phyloP scores from a whole-genome alignment of 2,797 vertebrate genomes.

The Melanotaenia trifasciata region DNA sequence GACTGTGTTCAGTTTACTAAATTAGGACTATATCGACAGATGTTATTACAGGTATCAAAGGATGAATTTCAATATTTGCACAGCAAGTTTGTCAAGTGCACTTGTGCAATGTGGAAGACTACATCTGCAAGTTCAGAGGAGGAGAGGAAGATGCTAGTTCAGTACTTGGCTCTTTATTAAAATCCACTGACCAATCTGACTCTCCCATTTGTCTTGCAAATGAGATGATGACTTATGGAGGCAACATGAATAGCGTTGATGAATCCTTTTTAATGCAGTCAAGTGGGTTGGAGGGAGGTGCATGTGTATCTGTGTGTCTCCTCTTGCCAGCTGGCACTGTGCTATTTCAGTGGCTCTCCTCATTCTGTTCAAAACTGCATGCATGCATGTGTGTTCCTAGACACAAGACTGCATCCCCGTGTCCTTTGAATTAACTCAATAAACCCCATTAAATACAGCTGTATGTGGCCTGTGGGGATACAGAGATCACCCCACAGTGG shows the following conservation, averaged over 20 bases:
- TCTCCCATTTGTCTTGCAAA: slow-evolving; percentile 81
- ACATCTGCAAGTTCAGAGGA: slow-evolving; percentile 23
- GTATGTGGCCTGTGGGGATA: slow-evolving; percentile 70
- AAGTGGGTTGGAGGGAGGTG: slow-evolving; percentile 70
- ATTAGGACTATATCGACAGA: neutral
- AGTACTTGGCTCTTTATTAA: slow-evolving; percentile 64
- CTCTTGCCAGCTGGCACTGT: slow-evolving; percentile 71
- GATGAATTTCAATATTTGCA: slow-evolving; percentile 9
- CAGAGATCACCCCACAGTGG: slow-evolving; percentile 61
- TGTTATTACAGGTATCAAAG: neutral
- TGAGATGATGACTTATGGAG: slow-evolving; percentile 79
- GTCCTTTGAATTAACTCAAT: slow-evolving; percentile 68
- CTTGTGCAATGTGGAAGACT: slow-evolving; percentile 7
- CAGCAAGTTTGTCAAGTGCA: neutral
- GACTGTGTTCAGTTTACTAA: neutral
- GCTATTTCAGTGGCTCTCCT: slow-evolving; percentile 67
- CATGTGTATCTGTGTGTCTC: slow-evolving; percentile 46
- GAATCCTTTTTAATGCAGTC: slow-evolving; percentile 79
- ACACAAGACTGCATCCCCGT: slow-evolving; percentile 40
- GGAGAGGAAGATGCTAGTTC: slow-evolving; percentile 24
- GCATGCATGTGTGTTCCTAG: slow-evolving; percentile 23
- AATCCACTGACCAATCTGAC: slow-evolving; percentile 73
- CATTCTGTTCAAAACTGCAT: slow-evolving; percentile 40
- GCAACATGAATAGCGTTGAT: slow-evolving; percentile 79
- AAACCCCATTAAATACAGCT: slow-evolving; percentile 77